Conservation (phyloP, 1,140 invertebrate genomes). For the Notospermus geniculatus region DNA sequence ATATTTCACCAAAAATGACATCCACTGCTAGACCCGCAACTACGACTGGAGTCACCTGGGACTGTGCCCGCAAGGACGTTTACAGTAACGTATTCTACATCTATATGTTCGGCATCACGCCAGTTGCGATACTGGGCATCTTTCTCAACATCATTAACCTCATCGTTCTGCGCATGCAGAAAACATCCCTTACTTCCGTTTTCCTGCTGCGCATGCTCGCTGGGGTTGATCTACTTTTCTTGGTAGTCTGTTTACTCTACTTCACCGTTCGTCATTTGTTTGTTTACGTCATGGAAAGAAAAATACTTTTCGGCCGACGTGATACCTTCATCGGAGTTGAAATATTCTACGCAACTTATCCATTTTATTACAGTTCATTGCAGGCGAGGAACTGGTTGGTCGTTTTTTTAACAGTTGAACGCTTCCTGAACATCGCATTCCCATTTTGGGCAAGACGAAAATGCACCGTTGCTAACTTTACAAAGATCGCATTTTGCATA, state of each 20-base stretch:
- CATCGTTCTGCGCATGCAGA: not conserved
- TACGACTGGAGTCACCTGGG: no score
- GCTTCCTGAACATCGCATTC: constrained; percentile 6
- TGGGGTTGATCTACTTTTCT: not conserved
- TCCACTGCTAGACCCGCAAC: no score
- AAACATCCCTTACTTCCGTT: not conserved
- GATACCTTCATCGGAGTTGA: not conserved
- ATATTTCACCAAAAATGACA: no score
- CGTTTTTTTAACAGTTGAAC: not conserved
- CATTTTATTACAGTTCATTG: not conserved
- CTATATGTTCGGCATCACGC: not conserved
- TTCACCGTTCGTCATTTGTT: not conserved
- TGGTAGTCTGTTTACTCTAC: constrained; percentile 1
- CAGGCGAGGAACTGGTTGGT: constrained; percentile 3
- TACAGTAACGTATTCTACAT: not conserved
- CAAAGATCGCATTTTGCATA: not conserved
- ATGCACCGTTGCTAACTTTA: not conserved
- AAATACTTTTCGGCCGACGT: not conserved
- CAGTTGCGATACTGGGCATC: not conserved
- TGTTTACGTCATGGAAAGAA: not conserved
- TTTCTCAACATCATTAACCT: not conserved
- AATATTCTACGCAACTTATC: not conserved
- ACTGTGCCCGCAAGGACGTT: no score
- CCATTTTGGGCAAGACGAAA: constrained; percentile 7
- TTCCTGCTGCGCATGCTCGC: not conserved